These are phyloP conservation scores for Zoroaster sp. DNA, from an alignment of 53 echinoderm and acorn worm genomes.

Conservation along the genomic window DNA sequence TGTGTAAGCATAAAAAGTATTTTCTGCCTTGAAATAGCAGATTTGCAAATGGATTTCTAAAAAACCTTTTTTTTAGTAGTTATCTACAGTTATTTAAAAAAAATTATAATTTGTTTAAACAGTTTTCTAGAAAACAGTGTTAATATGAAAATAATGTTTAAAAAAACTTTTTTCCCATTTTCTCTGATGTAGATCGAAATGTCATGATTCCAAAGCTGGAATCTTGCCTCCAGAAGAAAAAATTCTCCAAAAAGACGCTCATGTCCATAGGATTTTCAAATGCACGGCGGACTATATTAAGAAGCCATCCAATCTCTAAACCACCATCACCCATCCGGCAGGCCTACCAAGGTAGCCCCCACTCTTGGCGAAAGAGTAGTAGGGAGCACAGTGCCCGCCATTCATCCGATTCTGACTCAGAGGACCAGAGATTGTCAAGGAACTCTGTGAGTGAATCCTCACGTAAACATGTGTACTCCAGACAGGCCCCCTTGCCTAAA, in stretches of 20 bases:
- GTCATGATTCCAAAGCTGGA: slow-evolving; percentile 51
- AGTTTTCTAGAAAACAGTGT: too few relatives aligned
- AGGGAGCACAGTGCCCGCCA: slow-evolving; percentile 56
- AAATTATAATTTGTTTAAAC: too few relatives aligned
- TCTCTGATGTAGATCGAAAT: slow-evolving; percentile 17
- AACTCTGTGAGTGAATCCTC: background rate
- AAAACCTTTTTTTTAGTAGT: too few relatives aligned
- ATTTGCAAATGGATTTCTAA: too few relatives aligned
- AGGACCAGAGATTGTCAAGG: slow-evolving; percentile 41
- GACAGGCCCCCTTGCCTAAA: slow-evolving; percentile 33
- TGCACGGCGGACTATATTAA: background rate
- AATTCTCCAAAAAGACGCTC: slow-evolving; percentile 28
- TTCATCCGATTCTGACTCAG: slow-evolving; percentile 40
- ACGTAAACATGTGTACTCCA: slow-evolving; percentile 35
- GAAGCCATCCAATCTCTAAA: slow-evolving; percentile 6
- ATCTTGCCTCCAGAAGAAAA: slow-evolving; percentile 27
- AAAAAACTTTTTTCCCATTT: background rate
- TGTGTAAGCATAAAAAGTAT: too few relatives aligned
- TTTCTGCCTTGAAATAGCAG: too few relatives aligned
- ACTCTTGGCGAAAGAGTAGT: slow-evolving; percentile 35
- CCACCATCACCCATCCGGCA: background rate
- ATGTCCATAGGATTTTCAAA: slow-evolving; percentile 45
- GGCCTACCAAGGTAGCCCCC: slow-evolving; percentile 23
- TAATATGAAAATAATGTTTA: too few relatives aligned
- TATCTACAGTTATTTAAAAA: too few relatives aligned